phyloP scores from a whole-genome alignment of 2,888 invertebrate species.

The Cheilosia grossa region DNA sequence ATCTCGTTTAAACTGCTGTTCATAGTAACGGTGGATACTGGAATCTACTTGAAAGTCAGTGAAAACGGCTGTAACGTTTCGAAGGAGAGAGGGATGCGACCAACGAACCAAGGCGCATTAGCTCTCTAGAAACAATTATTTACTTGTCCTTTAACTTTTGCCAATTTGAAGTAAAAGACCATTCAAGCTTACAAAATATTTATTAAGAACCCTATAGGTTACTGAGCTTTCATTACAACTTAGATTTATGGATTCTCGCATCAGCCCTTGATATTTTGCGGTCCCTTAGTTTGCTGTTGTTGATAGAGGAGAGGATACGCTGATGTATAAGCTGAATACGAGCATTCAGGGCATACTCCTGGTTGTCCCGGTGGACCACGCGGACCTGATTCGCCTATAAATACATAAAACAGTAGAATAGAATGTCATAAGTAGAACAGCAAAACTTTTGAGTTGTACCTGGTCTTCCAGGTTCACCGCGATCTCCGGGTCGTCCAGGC shows the following conservation, averaged over 20 bases:
- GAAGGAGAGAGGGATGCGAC: too few relatives aligned
- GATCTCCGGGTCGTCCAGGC: constrained; percentile 89
- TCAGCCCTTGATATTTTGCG: constrained; percentile 72
- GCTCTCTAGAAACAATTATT: too few relatives aligned
- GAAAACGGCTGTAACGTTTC: too few relatives aligned
- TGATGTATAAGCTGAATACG: constrained; percentile 78
- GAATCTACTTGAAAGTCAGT: too few relatives aligned
- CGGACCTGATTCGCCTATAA: constrained; percentile 86
- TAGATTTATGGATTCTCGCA: background rate
- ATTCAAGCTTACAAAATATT: constrained; percentile 1
- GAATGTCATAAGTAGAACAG: constrained; percentile 17
- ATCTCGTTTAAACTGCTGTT: too few relatives aligned
- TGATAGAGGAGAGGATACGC: constrained; percentile 77
- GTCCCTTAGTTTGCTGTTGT: constrained; percentile 79
- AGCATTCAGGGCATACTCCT: constrained; percentile 80
- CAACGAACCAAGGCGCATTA: too few relatives aligned
- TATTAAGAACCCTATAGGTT: background rate
- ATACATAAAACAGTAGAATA: too few relatives aligned
- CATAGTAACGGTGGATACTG: too few relatives aligned
- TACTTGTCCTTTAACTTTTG: too few relatives aligned
- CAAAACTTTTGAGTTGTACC: constrained; percentile 83
- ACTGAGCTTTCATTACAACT: background rate
- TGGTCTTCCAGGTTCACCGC: constrained; percentile 89
- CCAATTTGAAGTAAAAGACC: too few relatives aligned
- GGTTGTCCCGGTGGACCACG: constrained; percentile 86